phyloP scores from a whole-genome alignment of 2,888 invertebrate genomes.

The Aphrophora alni region DNA sequence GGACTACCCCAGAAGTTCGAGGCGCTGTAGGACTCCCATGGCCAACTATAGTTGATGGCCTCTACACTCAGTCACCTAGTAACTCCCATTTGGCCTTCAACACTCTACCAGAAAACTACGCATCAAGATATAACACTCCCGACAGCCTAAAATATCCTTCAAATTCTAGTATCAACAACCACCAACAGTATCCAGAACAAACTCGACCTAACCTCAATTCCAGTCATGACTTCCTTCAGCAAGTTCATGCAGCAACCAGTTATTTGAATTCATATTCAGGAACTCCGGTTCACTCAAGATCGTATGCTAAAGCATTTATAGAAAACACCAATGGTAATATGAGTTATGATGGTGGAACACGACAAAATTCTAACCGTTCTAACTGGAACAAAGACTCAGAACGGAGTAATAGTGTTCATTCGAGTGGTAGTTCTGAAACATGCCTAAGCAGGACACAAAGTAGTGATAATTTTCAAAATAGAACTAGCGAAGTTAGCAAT shows the following conservation, averaged over 20 bases:
- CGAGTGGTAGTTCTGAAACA: conserved; percentile 18
- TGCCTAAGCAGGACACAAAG: background rate
- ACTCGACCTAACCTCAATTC: conserved; percentile 26
- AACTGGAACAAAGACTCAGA: conserved; percentile 13
- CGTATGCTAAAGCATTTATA: background rate
- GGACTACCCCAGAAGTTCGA: conserved; percentile 47
- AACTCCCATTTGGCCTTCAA: background rate
- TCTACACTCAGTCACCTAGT: conserved; percentile 23
- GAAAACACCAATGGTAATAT: conserved; percentile 20
- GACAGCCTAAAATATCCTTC: background rate
- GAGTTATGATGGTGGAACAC: conserved; percentile 13
- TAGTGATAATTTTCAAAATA: background rate
- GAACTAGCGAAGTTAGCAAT: background rate
- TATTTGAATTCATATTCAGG: conserved; percentile 25
- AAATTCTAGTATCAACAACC: background rate
- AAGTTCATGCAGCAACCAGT: conserved; percentile 31
- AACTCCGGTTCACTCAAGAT: conserved; percentile 18
- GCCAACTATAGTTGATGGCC: conserved; percentile 41
- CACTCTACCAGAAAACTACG: background rate
- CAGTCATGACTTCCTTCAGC: conserved; percentile 33
- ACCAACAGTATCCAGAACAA: conserved; percentile 22
- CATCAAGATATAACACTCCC: conserved; percentile 32
- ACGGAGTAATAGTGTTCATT: conserved; percentile 23
- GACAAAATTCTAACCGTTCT: background rate
- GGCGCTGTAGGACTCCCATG: conserved; percentile 46